These are phyloP conservation scores for Xiphias gladius DNA, from an alignment of 2,113 vertebrate genomes.

Conservation along the genomic window DNA sequence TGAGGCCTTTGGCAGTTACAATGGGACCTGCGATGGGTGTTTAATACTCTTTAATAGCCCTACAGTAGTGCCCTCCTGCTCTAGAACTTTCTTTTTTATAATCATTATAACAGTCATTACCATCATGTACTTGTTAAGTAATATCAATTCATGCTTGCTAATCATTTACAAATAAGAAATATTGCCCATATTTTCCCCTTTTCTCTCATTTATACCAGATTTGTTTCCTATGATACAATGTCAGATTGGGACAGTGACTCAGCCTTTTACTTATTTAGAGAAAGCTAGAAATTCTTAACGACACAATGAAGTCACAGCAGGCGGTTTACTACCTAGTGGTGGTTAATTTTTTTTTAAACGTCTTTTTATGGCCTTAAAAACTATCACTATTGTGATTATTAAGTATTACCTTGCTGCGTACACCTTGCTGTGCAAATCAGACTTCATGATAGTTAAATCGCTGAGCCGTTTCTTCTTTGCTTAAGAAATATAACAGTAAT, in stretches of 20 bases:
- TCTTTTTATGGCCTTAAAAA: not conserved
- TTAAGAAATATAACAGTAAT: not conserved
- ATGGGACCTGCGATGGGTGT: not conserved
- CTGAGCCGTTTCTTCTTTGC: not conserved
- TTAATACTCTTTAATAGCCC: too few relatives aligned
- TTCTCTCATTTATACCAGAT: not conserved
- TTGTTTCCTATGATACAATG: not conserved
- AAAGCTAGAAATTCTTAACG: not conserved
- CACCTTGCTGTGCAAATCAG: slow-evolving; percentile 17
- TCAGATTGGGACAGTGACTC: not conserved
- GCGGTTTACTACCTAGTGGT: not conserved
- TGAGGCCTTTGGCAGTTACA: not conserved
- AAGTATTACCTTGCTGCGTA: not conserved
- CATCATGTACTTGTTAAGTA: too few relatives aligned
- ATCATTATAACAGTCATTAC: too few relatives aligned
- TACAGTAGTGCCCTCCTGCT: too few relatives aligned
- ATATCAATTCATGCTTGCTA: not conserved
- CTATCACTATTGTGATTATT: not conserved
- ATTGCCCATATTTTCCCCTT: not conserved
- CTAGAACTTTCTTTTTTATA: too few relatives aligned
- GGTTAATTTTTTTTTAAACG: not conserved
- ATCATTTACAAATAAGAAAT: not conserved
- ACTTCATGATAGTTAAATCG: not conserved
- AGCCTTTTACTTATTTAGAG: too few relatives aligned
- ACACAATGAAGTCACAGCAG: slow-evolving; percentile 8